Evolutionary conservation across 2,888 invertebrate species (phyloP).

Genomic region (Dicycla oo): DNA sequence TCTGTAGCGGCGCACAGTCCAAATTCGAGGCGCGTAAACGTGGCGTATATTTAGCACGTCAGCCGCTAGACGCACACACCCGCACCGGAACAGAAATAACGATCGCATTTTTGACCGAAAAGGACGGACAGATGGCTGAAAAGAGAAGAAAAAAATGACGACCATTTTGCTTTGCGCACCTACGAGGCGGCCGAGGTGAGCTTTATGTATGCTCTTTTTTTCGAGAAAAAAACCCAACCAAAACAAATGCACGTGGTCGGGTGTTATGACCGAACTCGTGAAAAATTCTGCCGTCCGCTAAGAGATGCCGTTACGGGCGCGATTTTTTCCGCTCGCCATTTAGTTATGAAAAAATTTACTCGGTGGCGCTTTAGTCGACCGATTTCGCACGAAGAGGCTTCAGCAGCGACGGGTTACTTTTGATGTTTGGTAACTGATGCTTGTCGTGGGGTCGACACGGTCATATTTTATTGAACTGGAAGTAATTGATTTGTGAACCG

Average conservation of each 20-base stretch:
- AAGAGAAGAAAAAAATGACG: conserved; percentile 91
- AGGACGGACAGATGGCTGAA: conserved; percentile 90
- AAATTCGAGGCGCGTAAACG: conserved; percentile 57
- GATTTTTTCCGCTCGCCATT: conserved; percentile 78
- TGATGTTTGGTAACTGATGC: conserved; percentile 40
- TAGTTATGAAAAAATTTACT: conserved; percentile 85
- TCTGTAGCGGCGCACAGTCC: conserved; percentile 28
- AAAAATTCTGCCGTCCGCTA: conserved; percentile 86
- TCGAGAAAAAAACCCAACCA: conserved; percentile 88
- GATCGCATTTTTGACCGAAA: conserved; percentile 91
- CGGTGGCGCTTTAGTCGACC: conserved; percentile 81
- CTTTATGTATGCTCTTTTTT: conserved; percentile 89
- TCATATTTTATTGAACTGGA: conserved; percentile 26
- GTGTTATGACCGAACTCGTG: conserved; percentile 88
- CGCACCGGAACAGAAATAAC: conserved; percentile 90
- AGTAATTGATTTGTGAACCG: conserved; percentile 16
- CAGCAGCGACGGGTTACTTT: conserved; percentile 41
- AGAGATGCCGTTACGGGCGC: conserved; percentile 88
- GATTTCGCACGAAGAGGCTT: conserved; percentile 15
- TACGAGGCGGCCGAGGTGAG: conserved; percentile 84
- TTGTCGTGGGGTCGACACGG: conserved; percentile 32
- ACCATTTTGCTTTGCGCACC: conserved; percentile 90
- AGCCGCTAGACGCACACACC: conserved; percentile 87
- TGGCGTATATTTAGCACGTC: conserved; percentile 80
- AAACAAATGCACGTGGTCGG: conserved; percentile 90